Conservation (phyloP, 2,113 vertebrate genomes). For the Enhydra lutris region DNA sequence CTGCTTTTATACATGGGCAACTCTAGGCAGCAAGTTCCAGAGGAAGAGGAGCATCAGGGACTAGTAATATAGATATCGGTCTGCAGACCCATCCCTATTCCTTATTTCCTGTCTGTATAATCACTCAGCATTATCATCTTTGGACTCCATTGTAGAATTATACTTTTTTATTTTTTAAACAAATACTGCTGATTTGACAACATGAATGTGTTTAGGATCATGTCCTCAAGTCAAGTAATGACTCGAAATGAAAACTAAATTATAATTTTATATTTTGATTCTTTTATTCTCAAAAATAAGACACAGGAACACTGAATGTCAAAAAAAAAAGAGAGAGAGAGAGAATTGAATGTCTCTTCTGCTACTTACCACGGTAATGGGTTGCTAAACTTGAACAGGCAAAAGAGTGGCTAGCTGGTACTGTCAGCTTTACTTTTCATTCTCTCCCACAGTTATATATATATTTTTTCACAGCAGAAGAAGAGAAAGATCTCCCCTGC, state of each 20-base stretch:
- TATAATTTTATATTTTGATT: neutral
- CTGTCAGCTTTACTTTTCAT: neutral
- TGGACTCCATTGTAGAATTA: neutral
- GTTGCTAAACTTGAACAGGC: neutral
- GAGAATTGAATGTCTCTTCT: neutral
- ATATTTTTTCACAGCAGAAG: neutral
- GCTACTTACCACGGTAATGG: neutral
- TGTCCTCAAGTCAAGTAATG: neutral
- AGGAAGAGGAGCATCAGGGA: neutral
- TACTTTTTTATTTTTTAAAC: neutral
- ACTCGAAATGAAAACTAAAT: conserved; percentile 11
- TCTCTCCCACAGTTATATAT: neutral
- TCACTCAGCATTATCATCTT: neutral
- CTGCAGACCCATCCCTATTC: neutral
- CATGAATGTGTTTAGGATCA: neutral
- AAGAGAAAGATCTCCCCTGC: neutral
- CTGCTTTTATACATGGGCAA: neutral
- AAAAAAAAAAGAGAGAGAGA: neutral
- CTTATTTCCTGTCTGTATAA: neutral
- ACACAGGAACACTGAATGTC: neutral
- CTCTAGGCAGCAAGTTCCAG: neutral
- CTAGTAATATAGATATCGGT: neutral
- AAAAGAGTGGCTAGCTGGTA: neutral
- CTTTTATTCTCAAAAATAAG: neutral
- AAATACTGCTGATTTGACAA: neutral